Conservation (phyloP, 2,797 vertebrate species). For the Mus caroli region DNA sequence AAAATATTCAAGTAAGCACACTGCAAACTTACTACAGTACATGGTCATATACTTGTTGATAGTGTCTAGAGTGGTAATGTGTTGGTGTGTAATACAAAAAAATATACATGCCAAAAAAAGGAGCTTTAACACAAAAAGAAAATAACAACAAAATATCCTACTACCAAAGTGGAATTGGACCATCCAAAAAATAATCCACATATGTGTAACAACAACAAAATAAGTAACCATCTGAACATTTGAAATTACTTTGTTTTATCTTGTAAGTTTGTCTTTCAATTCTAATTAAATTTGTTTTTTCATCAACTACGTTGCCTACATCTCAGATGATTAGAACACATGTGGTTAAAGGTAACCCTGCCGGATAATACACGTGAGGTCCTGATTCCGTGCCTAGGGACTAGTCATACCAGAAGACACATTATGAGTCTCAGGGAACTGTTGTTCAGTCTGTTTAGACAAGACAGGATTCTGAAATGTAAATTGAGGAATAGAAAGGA, state of each 20-base stretch:
- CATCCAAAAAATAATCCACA: neutral
- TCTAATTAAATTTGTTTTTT: neutral
- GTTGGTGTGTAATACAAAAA: conserved; percentile 7
- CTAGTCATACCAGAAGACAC: neutral
- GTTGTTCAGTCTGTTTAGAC: neutral
- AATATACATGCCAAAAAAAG: neutral
- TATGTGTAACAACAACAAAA: neutral
- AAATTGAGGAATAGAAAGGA: neutral
- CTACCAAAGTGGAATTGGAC: neutral
- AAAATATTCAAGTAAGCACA: conserved; percentile 42
- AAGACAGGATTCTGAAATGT: neutral
- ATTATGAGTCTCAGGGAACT: neutral
- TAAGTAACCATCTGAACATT: neutral
- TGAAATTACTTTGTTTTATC: neutral
- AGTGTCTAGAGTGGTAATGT: neutral
- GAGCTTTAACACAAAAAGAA: neutral
- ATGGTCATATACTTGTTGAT: neutral
- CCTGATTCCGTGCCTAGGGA: neutral
- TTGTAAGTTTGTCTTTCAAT: conserved; percentile 30
- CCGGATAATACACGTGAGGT: neutral
- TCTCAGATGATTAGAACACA: neutral
- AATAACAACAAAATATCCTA: neutral
- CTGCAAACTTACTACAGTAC: neutral
- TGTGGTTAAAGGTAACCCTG: neutral
- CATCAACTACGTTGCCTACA: neutral